Conservation (phyloP, 2,888 invertebrate genomes). For the Dynastes grantii region DNA sequence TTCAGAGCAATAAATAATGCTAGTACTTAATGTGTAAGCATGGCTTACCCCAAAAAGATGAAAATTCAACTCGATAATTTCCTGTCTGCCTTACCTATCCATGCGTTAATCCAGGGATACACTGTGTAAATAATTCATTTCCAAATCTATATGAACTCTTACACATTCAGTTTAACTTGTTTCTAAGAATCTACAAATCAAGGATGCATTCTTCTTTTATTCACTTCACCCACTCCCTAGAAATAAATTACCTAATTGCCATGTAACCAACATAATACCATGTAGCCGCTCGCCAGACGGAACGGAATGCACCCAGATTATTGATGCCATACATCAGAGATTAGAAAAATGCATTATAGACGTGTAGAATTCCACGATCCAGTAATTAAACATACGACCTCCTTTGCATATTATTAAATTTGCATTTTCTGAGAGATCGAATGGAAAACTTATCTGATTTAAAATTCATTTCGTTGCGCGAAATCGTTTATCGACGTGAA, state of each 20-base stretch:
- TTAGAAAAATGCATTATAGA: neutral
- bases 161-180: too few relatives aligned
- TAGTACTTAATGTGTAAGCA: too few relatives aligned
- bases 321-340: neutral
- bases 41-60: too few relatives aligned
- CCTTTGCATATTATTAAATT: constrained; percentile 3
- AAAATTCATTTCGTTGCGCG: constrained; percentile 1
- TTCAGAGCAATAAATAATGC: too few relatives aligned
- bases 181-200: too few relatives aligned
- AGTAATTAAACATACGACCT: neutral
- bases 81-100: too few relatives aligned
- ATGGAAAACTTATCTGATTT: constrained; percentile 19
- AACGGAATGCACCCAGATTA: constrained; percentile 3
- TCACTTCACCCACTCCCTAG: neutral
- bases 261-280: constrained; percentile 1
- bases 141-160: too few relatives aligned
- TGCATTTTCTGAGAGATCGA: neutral
- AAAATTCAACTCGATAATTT: too few relatives aligned
- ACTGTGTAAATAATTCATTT: too few relatives aligned
- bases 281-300: neutral
- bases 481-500: constrained; percentile 1
- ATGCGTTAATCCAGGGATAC: too few relatives aligned
- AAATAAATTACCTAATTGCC: constrained; percentile 1
- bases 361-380: neutral
- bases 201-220: too few relatives aligned